phyloP scores from a whole-genome alignment of 2,113 vertebrate genomes.

The Phasianus colchicus region DNA sequence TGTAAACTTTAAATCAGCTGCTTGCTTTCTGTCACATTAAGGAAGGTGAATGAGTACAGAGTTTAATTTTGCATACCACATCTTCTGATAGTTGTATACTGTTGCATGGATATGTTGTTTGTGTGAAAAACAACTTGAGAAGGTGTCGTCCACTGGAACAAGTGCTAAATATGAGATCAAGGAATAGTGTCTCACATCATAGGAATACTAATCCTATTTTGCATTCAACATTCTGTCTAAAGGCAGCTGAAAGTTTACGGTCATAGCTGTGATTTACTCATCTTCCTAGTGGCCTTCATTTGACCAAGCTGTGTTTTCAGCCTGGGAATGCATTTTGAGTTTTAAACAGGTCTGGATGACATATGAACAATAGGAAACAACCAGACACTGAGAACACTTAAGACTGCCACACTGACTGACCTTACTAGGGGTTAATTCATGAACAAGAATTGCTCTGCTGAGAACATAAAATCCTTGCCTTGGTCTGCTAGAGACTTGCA shows the following conservation, averaged over 20 bases:
- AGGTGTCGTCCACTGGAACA: not conserved
- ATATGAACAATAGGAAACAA: not conserved
- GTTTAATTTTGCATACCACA: not conserved
- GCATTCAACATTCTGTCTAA: not conserved
- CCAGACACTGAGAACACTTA: not conserved
- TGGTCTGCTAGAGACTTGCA: not conserved
- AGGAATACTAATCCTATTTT: not conserved
- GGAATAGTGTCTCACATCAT: not conserved
- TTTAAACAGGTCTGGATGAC: not conserved
- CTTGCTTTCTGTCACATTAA: not conserved
- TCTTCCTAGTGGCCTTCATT: not conserved
- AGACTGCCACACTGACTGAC: not conserved
- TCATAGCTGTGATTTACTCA: not conserved
- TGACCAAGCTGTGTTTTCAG: not conserved
- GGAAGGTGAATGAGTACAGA: not conserved
- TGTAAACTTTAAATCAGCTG: not conserved
- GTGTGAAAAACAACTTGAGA: not conserved
- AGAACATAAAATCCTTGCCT: not conserved
- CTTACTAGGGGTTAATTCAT: not conserved
- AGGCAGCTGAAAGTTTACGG: not conserved
- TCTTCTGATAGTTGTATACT: not conserved
- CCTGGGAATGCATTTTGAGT: not conserved
- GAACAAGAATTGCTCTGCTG: not conserved
- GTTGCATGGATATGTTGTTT: not conserved
- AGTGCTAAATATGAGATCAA: not conserved